Conservation (phyloP, 1,140 invertebrate genomes). For the Drosophila bocki region DNA sequence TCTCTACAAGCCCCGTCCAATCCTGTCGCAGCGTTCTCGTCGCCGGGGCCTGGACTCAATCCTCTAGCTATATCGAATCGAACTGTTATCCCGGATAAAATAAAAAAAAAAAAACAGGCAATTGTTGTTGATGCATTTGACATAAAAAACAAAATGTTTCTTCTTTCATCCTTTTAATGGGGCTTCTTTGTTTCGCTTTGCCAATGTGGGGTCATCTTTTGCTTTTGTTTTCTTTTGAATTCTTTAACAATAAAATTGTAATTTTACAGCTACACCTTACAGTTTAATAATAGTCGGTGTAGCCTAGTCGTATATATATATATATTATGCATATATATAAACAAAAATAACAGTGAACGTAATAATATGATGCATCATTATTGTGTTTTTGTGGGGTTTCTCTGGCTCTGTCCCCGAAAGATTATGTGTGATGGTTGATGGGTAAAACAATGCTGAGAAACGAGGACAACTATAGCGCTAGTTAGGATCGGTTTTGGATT, state of each 20-base stretch:
- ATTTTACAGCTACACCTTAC: constrained; percentile 66
- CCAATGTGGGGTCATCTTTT: constrained; percentile 13
- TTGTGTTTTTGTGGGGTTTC: constrained; percentile 25
- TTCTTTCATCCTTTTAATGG: constrained; percentile 56
- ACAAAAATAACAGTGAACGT: constrained; percentile 76
- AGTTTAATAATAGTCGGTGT: constrained; percentile 61
- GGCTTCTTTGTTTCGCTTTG: constrained; percentile 19
- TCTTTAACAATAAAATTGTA: constrained; percentile 74
- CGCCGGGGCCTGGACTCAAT: constrained; percentile 76
- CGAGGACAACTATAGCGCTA: constrained; percentile 9
- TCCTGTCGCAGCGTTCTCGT: constrained; percentile 83
- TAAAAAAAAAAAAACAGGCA: constrained; percentile 32
- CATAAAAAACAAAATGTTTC: constrained; percentile 40
- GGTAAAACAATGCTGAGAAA: constrained; percentile 15
- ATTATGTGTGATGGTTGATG: constrained; percentile 21
- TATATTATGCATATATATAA: constrained; percentile 61
- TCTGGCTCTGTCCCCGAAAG: constrained; percentile 6
- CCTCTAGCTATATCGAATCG: constrained; percentile 42
- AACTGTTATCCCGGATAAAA: constrained; percentile 38
- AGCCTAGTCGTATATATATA: constrained; percentile 45
- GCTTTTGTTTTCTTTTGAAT: constrained; percentile 42
- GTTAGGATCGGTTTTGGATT: constrained; percentile 11
- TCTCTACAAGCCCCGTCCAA: constrained; percentile 89
- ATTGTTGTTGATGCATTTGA: constrained; percentile 74
- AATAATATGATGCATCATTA: constrained; percentile 56